Evolutionary conservation across 2,113 vertebrate genomes (phyloP).

Genomic region (Corythornis vintsioides): DNA sequence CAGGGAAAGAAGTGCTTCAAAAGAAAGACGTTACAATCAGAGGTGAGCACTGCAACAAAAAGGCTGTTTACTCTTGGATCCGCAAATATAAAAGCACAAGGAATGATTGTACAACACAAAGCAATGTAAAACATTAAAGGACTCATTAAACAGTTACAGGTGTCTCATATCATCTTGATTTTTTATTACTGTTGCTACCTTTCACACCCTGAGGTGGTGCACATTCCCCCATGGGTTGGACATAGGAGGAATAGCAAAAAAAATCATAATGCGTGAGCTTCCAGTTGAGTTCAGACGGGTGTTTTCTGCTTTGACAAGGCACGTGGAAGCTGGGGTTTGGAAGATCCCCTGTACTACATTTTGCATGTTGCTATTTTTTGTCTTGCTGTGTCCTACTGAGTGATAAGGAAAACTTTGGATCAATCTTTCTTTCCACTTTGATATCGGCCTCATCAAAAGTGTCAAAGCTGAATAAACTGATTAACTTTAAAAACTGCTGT

Average conservation of each 20-base stretch:
- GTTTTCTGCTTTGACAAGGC: slow-evolving; percentile 69
- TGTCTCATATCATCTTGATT: slow-evolving; percentile 82
- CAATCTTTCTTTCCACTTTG: slow-evolving; percentile 76
- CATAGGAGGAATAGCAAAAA: slow-evolving; percentile 72
- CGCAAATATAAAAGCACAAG: slow-evolving; percentile 83
- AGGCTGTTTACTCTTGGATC: slow-evolving; percentile 85
- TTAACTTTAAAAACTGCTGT: slow-evolving; percentile 76
- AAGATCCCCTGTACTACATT: slow-evolving; percentile 72
- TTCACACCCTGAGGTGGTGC: slow-evolving; percentile 76
- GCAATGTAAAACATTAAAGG: slow-evolving; percentile 84
- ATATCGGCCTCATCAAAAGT: slow-evolving; percentile 75
- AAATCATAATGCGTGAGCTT: slow-evolving; percentile 53
- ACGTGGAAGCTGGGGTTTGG: slow-evolving; percentile 76
- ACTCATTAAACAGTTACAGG: slow-evolving; percentile 80
- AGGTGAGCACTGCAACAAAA: slow-evolving; percentile 87
- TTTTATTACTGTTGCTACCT: slow-evolving; percentile 80
- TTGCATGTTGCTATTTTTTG: slow-evolving; percentile 65
- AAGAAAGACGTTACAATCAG: slow-evolving; percentile 86
- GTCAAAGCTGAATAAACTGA: slow-evolving; percentile 79
- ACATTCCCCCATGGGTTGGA: slow-evolving; percentile 78
- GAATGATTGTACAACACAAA: slow-evolving; percentile 84
- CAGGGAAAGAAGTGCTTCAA: slow-evolving; percentile 82
- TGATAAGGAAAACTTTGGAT: slow-evolving; percentile 75
- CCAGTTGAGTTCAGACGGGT: slow-evolving; percentile 70
- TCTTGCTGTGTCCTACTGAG: slow-evolving; percentile 77